A percentile compares a stretch with the other conserved stretches of the same genome.
These are phyloP conservation scores for Vesta saturnalis DNA, from an alignment of 2,888 invertebrate genomes.

Conservation along the genomic window DNA sequence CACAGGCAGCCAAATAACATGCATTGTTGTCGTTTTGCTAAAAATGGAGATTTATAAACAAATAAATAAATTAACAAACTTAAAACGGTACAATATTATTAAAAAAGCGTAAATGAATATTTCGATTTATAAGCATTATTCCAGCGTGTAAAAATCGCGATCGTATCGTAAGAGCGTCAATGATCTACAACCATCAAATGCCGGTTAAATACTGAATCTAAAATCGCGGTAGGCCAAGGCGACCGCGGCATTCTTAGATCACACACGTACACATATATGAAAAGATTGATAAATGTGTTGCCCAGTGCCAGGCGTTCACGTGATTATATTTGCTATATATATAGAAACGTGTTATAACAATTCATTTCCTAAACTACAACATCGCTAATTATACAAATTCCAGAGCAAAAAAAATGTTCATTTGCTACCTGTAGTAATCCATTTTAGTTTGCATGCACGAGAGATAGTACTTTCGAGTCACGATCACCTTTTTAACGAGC, in stretches of 20 bases:
- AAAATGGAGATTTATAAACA: constrained; percentile 10
- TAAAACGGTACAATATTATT: not conserved
- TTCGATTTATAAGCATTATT: constrained; percentile 10
- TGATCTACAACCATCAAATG: constrained; percentile 31
- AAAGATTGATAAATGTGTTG: constrained; percentile 38
- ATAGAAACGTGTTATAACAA: constrained; percentile 10
- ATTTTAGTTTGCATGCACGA: not conserved
- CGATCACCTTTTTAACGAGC: constrained; percentile 16
- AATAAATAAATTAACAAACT: too few relatives aligned
- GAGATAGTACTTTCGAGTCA: constrained; percentile 23
- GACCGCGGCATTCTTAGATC: constrained; percentile 39
- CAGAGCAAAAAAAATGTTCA: too few relatives aligned
- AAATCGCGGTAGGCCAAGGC: constrained; percentile 36
- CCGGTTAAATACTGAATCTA: constrained; percentile 38
- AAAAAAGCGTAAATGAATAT: not conserved
- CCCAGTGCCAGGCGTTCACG: constrained; percentile 34
- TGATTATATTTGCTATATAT: constrained; percentile 18
- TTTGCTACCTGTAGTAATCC: constrained; percentile 15
- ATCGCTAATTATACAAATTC: too few relatives aligned
- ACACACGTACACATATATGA: constrained; percentile 32
- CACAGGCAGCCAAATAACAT: constrained; percentile 20
- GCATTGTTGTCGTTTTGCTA: constrained; percentile 13
- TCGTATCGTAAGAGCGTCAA: constrained; percentile 8
- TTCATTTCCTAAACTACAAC: constrained; percentile 19
- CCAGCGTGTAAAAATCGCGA: not conserved